Evolutionary conservation across 1,140 invertebrate species (phyloP), one percentile per base, ranked within the genome.

Genomic region (Adoxophyes honmai): DNA sequence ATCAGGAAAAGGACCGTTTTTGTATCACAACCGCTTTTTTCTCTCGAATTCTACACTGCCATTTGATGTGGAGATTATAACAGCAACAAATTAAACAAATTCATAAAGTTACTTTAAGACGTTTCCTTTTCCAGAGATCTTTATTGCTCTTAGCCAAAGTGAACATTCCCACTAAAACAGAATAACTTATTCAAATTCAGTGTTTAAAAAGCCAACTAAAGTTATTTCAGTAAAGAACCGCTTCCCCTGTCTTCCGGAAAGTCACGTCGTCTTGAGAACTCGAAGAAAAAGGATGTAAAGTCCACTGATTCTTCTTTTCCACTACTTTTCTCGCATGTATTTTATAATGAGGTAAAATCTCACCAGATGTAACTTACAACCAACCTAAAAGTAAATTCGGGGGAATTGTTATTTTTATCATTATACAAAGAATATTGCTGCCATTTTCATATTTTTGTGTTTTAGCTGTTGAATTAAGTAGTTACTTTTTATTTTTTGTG

Each of bases 201-300:
- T 42, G 35, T 48, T 48, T 48, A 48, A 48, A 48, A 33, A 48
- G 42, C 42, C 61, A 63, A 61, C 52, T 57, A 57, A 60, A 64
- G 64, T 64, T 64, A 66, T 70, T 70, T 66, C 52, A 70, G 61
- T 59, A 58, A 61, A 54, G 61, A 59, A 64, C 58, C 61, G 57
- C 61, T 66, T 70, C 59, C 68, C 63, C 64, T 70, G 52, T 61
- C 34, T 44, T 34, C 33, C 42, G 55, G 48, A 60, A 67, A 65
- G 52, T 55, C 55, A 52, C 48, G 34, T 57, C 48, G 48, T 57
- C 38, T 44, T 51, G 34, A 53, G 56, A 66, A 66, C 60, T 64
- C 61, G 56, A 66, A 63, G 63, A 65, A 66, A 48, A 48, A 48
- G 42, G 42, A 48, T 48, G 42, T 21, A 48, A 48, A 13, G 21